phyloP scores from a whole-genome alignment of 2,797 vertebrate genomes.

The Ctenochaetus hawaiiensis region DNA sequence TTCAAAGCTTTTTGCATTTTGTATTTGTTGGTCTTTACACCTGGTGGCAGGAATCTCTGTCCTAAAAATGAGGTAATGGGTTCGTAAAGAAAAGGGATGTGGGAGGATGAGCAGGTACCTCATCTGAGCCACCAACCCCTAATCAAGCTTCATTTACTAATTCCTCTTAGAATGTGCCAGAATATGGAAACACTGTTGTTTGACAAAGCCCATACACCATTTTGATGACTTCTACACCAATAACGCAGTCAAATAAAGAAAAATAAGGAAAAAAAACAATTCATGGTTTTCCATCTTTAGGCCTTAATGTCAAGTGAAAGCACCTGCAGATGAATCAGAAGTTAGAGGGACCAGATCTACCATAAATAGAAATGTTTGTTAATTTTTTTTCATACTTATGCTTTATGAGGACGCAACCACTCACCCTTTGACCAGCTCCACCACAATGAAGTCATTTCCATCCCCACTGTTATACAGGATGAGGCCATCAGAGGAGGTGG shows the following conservation, averaged over 20 bases:
- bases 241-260: neutral
- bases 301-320: neutral
- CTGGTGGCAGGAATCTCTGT: slow-evolving; percentile 23
- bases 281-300: neutral
- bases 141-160: neutral
- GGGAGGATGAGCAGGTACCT: slow-evolving; percentile 1
- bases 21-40: slow-evolving; percentile 10
- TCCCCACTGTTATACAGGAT: slow-evolving; percentile 98
- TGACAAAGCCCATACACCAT: neutral
- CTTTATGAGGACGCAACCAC: slow-evolving; percentile 46
- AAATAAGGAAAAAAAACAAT: neutral
- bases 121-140: slow-evolving; percentile 18
- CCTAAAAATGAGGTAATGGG: neutral
- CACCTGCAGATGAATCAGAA: neutral
- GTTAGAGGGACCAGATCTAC: neutral
- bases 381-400: neutral
- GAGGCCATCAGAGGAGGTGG: slow-evolving; percentile 95
- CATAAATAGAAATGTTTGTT: neutral
- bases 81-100: slow-evolving; percentile 7
- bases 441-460: slow-evolving; percentile 98
- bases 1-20: slow-evolving; percentile 17
- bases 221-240: neutral
- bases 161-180: neutral
- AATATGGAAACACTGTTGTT: slow-evolving; percentile 4
- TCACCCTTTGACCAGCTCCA: slow-evolving; percentile 98